phyloP scores from a whole-genome alignment of 53 echinoderm and acorn worm species.

The Mesocentrotus franciscanus region DNA sequence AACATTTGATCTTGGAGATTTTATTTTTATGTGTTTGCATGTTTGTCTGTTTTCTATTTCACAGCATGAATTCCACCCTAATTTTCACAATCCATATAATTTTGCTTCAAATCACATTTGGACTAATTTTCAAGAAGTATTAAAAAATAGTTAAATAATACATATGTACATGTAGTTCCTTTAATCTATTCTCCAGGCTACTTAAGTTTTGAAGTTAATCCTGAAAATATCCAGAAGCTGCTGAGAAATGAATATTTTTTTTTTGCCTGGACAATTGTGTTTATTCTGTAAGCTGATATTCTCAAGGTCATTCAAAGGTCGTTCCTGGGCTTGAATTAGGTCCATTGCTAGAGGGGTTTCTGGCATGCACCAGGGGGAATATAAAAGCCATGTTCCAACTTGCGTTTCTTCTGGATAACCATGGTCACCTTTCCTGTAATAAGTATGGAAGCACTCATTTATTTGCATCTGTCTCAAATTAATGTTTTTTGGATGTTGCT shows the following conservation, averaged over 20 bases:
- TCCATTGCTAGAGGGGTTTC: conserved; percentile 28
- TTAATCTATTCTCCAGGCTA: background rate
- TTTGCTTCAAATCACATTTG: no score
- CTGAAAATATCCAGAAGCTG: background rate
- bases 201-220: background rate
- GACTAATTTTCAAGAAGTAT: no score
- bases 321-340: conserved; percentile 33
- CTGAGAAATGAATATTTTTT: conserved; percentile 41
- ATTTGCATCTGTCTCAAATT: no score
- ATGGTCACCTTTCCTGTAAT: no score
- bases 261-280: background rate
- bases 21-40: no score
- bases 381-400: background rate
- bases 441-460: no score
- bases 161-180: background rate
- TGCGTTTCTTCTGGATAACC: background rate
- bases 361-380: conserved; percentile 36
- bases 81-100: no score
- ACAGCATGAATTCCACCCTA: no score
- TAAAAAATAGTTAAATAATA: no score
- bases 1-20: no score
- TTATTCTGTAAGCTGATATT: conserved; percentile 36
- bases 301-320: conserved; percentile 37
- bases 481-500: no score
- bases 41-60: no score